A percentile compares a stretch with the other conserved stretches of the same genome.
Evolutionary conservation across 2,888 invertebrate species (phyloP).

Genomic region (Lepas anatifera): DNA sequence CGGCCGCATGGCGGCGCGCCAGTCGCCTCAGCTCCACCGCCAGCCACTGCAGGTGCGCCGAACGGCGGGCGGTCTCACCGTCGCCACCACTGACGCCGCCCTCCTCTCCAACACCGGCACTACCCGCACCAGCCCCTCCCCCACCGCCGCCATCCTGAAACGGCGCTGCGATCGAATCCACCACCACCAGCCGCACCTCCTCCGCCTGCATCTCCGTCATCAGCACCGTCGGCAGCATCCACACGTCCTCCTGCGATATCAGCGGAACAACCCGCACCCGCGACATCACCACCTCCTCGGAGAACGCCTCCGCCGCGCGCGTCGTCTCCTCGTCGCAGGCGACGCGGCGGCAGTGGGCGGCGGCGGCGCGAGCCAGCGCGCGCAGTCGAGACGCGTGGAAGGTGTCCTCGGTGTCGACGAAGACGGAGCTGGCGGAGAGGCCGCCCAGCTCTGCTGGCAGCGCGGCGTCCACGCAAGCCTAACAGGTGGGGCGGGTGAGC

Average conservation of each 20-base stretch:
- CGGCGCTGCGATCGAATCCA: background rate
- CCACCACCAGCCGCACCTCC: constrained; percentile 24
- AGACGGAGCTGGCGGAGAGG: constrained; percentile 4
- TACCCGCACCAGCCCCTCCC: no score
- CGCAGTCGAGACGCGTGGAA: constrained; percentile 28
- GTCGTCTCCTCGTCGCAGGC: constrained; percentile 20
- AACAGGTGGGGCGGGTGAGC: no score
- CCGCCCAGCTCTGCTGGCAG: constrained; percentile 13
- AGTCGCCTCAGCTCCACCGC: constrained; percentile 31
- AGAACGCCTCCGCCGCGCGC: constrained; percentile 15
- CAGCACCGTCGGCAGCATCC: constrained; percentile 16
- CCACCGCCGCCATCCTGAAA: constrained; percentile 18
- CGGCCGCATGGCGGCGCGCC: constrained; percentile 39
- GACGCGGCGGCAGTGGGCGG: constrained; percentile 16
- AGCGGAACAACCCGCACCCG: constrained; percentile 9
- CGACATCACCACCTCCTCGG: constrained; percentile 15
- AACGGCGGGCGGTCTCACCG: constrained; percentile 14
- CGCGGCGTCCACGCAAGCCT: constrained; percentile 14
- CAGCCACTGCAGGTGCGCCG: constrained; percentile 1
- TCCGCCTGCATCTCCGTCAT: constrained; percentile 25
- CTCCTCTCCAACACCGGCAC: no score
- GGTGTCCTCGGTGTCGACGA: constrained; percentile 21
- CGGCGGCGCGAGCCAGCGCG: constrained; percentile 22
- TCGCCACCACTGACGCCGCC: no score
- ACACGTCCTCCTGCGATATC: background rate